These are phyloP conservation scores for Bucco capensis DNA, from an alignment of 2,113 vertebrate genomes.

Conservation along the genomic window DNA sequence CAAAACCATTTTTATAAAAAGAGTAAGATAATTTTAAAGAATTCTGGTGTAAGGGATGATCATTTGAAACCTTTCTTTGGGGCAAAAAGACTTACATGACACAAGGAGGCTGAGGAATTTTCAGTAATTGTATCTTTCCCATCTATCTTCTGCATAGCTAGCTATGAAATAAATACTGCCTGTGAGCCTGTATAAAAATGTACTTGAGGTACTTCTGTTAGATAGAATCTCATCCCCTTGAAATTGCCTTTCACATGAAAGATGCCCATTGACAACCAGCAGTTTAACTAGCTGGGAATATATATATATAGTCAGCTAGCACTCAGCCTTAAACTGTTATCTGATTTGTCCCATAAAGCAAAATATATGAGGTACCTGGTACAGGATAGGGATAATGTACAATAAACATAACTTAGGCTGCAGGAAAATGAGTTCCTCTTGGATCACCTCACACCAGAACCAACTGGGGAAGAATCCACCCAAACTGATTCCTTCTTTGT, in stretches of 20 bases:
- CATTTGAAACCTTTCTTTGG: background rate
- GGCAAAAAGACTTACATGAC: background rate
- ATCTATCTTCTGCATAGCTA: conserved; percentile 41
- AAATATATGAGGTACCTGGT: conserved; percentile 48
- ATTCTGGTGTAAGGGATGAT: background rate
- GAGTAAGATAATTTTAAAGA: too few species aligned
- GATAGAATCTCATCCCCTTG: conserved; percentile 60
- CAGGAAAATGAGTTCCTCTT: conserved; percentile 25
- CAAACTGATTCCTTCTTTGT: background rate
- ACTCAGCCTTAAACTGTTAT: conserved; percentile 53
- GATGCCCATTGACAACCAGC: conserved; percentile 54
- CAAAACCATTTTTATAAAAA: background rate
- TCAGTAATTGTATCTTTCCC: conserved; percentile 3
- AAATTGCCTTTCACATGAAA: conserved; percentile 63
- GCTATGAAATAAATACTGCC: conserved; percentile 48
- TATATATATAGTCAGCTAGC: conserved; percentile 40
- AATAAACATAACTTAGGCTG: conserved; percentile 33
- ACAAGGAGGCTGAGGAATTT: background rate
- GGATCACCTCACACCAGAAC: background rate
- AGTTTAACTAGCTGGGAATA: conserved; percentile 52
- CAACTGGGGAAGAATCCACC: background rate
- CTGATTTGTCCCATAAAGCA: conserved; percentile 61
- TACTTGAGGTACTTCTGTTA: conserved; percentile 39
- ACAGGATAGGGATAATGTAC: conserved; percentile 35
- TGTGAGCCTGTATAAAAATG: conserved; percentile 38